Evolutionary conservation across 2,888 invertebrate genomes (phyloP).

Genomic region (Volucella inflata): DNA sequence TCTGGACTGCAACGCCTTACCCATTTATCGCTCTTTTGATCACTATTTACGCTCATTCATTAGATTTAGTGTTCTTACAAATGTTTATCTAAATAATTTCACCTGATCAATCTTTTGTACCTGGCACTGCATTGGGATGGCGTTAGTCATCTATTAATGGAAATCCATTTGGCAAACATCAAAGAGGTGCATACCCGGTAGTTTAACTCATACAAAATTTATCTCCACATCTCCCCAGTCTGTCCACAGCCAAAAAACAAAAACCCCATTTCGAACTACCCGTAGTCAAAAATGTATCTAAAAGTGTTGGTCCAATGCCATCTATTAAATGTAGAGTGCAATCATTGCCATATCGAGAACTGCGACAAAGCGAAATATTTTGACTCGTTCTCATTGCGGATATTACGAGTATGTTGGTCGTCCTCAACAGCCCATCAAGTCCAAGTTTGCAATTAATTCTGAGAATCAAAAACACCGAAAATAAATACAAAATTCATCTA

Average conservation of each 20-base stretch:
- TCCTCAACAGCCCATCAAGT: constrained; percentile 43
- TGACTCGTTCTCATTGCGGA: constrained; percentile 16
- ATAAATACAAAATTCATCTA: constrained; percentile 24
- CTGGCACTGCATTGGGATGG: constrained; percentile 11
- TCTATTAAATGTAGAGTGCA: constrained; percentile 14
- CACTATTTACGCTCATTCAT: constrained; percentile 13
- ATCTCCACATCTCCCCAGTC: neutral
- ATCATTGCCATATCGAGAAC: neutral
- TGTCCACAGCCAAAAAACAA: neutral
- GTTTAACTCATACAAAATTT: neutral
- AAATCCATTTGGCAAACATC: constrained; percentile 26
- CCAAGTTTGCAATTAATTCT: constrained; percentile 56
- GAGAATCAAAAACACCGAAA: constrained; percentile 30
- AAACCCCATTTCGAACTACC: constrained; percentile 24
- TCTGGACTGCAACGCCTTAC: constrained; percentile 28
- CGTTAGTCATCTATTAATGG: constrained; percentile 36
- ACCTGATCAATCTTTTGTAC: constrained; percentile 25
- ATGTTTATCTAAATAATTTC: constrained; percentile 8
- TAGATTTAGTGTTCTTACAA: constrained; percentile 1
- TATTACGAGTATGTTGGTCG: constrained; percentile 30
- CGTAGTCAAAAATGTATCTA: constrained; percentile 3
- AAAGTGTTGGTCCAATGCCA: constrained; percentile 3
- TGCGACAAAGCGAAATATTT: constrained; percentile 18
- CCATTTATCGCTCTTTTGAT: neutral
- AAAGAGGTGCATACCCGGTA: constrained; percentile 16